phyloP scores from a whole-genome alignment of 2,113 vertebrate species.

The Zingel zingel region DNA sequence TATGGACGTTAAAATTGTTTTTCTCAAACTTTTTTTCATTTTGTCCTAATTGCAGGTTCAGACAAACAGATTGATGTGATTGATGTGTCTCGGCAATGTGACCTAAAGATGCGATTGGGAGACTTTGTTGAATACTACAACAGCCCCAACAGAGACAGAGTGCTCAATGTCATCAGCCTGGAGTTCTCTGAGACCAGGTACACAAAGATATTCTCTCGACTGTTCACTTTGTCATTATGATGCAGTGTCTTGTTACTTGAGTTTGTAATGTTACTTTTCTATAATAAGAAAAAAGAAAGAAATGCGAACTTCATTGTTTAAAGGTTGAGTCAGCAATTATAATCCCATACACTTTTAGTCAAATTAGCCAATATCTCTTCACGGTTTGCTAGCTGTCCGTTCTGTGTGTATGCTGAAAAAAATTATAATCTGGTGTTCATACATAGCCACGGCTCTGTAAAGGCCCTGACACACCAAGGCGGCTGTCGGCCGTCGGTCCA shows the following conservation, averaged over 20 bases:
- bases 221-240: background rate
- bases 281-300: too few species aligned
- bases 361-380: too few species aligned
- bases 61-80: conserved; percentile 96
- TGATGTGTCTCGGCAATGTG: conserved; percentile 91
- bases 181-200: conserved; percentile 97
- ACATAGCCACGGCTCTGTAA: too few species aligned
- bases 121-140: conserved; percentile 93
- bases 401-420: too few species aligned
- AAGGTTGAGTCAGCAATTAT: too few species aligned
- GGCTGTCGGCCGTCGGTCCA: too few species aligned
- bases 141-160: conserved; percentile 89
- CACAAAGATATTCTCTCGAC: background rate
- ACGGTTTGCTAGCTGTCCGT: too few species aligned
- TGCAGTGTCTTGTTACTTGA: background rate
- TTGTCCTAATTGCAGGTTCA: conserved; percentile 78
- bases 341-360: too few species aligned
- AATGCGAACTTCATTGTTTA: too few species aligned
- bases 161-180: conserved; percentile 94
- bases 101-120: conserved; percentile 92
- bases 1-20: accelerated
- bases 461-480: too few species aligned
- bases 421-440: too few species aligned
- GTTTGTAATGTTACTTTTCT: background rate
- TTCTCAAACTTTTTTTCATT: conserved; percentile 11